These are phyloP conservation scores for Mus caroli DNA, from an alignment of 2,797 vertebrate genomes.

Conservation along the genomic window DNA sequence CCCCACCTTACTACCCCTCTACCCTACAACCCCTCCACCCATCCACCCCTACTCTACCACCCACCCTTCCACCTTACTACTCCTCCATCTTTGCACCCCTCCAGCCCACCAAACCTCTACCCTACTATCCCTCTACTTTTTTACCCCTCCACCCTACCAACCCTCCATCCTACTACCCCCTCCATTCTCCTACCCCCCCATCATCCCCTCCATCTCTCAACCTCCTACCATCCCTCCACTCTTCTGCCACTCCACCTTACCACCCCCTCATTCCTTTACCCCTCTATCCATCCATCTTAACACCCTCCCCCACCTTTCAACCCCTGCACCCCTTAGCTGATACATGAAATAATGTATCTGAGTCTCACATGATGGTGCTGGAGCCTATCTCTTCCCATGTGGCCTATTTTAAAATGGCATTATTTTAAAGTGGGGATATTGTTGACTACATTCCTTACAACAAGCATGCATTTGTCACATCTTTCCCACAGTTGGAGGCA, in stretches of 20 bases:
- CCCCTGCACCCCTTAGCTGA: not conserved
- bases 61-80: not conserved
- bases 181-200: not conserved
- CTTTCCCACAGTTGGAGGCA: not conserved
- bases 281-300: not conserved
- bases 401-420: constrained; percentile 1
- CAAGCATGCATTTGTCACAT: not conserved
- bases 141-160: rapidly evolving
- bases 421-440: not conserved
- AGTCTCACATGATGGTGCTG: not conserved
- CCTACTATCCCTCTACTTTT: rapidly evolving
- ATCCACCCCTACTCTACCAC: rapidly evolving
- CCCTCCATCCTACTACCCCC: not conserved
- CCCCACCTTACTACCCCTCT: too few species aligned
- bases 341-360: not conserved
- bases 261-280: not conserved
- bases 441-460: not conserved
- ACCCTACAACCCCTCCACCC: rapidly evolving
- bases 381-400: not conserved
- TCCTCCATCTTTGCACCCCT: not conserved
- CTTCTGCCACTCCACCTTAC: not conserved
- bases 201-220: not conserved
- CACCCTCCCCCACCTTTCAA: not conserved
- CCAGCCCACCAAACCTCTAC: not conserved
- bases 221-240: not conserved